Evolutionary conservation across 1,140 invertebrate species (phyloP).

Genomic region (Apis laboriosa): DNA sequence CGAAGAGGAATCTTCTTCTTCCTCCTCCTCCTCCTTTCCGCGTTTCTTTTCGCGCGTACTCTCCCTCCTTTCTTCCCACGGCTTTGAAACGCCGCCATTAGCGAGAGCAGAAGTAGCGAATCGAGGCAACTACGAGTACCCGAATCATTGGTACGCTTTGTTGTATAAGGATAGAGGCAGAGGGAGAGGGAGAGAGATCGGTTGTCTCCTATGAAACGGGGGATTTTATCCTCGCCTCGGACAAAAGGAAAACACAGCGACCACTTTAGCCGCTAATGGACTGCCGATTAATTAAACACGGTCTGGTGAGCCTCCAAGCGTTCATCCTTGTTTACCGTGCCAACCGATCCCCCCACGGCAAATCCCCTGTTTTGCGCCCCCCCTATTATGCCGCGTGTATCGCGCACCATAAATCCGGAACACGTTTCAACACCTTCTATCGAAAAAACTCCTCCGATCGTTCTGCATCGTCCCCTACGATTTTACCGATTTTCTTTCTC

Average conservation of each 20-base stretch:
- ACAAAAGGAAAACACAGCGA: slow-evolving; percentile 57
- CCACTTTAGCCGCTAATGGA: slow-evolving; percentile 55
- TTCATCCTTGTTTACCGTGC: slow-evolving; percentile 39
- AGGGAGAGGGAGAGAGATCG: background rate
- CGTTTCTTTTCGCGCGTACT: background rate
- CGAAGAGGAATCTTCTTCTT: slow-evolving; percentile 33
- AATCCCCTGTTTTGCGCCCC: slow-evolving; percentile 51
- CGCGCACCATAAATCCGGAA: slow-evolving; percentile 13
- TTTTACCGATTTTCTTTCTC: background rate
- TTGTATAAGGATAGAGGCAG: background rate
- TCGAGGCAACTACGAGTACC: background rate
- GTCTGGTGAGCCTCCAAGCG: slow-evolving; percentile 52
- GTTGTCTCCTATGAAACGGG: background rate
- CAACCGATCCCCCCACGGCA: slow-evolving; percentile 31
- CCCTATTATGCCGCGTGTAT: slow-evolving; percentile 41
- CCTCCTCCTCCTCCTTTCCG: too few relatives aligned
- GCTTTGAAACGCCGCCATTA: slow-evolving; percentile 27
- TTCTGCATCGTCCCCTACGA: background rate
- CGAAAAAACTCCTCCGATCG: background rate
- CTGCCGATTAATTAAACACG: slow-evolving; percentile 63
- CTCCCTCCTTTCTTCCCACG: background rate
- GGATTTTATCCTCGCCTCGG: background rate
- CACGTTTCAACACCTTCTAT: background rate
- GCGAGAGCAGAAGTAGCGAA: background rate
- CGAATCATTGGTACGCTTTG: slow-evolving; percentile 9